phyloP scores from a whole-genome alignment of 2,113 vertebrate genomes.

The Thunnus thynnus region DNA sequence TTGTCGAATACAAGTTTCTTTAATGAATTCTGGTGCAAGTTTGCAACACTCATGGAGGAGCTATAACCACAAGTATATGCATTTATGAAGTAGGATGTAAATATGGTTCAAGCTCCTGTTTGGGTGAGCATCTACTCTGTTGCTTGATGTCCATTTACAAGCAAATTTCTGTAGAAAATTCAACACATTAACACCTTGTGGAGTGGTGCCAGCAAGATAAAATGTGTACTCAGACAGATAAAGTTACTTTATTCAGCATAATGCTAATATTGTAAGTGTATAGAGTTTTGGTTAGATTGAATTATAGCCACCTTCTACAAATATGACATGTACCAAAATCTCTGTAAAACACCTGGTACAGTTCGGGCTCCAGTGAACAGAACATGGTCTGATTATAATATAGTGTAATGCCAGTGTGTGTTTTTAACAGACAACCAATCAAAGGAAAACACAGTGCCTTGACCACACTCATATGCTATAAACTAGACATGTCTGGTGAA shows the following conservation, averaged over 20 bases:
- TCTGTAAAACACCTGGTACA: slow-evolving; percentile 1
- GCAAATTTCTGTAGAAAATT: too few relatives aligned
- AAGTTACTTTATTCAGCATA: too few relatives aligned
- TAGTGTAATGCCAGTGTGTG: slow-evolving; percentile 1
- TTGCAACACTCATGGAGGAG: background rate
- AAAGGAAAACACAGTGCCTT: slow-evolving; percentile 12
- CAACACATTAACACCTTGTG: too few relatives aligned
- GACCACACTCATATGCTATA: slow-evolving; percentile 8
- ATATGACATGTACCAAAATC: background rate
- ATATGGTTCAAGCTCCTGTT: background rate
- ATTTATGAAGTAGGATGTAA: background rate
- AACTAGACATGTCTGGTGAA: slow-evolving; percentile 23
- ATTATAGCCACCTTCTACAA: background rate
- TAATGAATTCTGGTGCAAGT: background rate
- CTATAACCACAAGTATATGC: background rate
- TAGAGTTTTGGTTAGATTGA: background rate
- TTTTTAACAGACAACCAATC: slow-evolving; percentile 31
- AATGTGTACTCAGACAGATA: too few relatives aligned
- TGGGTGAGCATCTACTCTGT: background rate
- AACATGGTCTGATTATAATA: slow-evolving; percentile 15
- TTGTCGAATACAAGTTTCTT: background rate
- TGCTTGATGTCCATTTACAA: background rate
- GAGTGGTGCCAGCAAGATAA: background rate
- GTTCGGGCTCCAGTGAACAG: background rate
- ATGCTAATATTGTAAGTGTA: background rate